Evolutionary conservation across 1,140 invertebrate genomes (phyloP).

Genomic region (Amphibalanus amphitrite): DNA sequence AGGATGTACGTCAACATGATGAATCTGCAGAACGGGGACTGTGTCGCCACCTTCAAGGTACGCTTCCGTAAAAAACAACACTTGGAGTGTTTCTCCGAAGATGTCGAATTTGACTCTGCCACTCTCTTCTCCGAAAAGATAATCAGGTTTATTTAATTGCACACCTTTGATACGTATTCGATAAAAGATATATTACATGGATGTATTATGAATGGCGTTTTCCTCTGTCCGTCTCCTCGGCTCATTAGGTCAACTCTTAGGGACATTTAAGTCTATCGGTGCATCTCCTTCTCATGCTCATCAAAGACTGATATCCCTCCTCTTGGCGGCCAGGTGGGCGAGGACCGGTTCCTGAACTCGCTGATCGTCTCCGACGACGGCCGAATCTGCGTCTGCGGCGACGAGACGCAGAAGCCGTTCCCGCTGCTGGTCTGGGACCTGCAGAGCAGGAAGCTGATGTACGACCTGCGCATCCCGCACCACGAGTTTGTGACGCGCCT

Average conservation of each 20-base stretch:
- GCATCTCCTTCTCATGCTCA: too few relatives aligned
- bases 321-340: conserved; percentile 37
- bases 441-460: conserved; percentile 58
- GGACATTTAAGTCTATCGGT: too few relatives aligned
- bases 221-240: too few relatives aligned
- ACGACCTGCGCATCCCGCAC: conserved; percentile 68
- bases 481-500: conserved; percentile 71
- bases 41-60: conserved; percentile 64
- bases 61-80: conserved; percentile 12
- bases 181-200: too few relatives aligned
- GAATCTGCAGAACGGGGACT: conserved; percentile 61
- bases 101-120: too few relatives aligned
- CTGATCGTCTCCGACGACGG: conserved; percentile 70
- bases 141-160: not conserved
- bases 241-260: too few relatives aligned
- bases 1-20: conserved; percentile 80
- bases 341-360: conserved; percentile 73
- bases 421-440: conserved; percentile 75
- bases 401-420: conserved; percentile 79
- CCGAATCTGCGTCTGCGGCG: conserved; percentile 68
- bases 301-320: too few relatives aligned
- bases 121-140: too few relatives aligned
- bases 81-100: too few relatives aligned
- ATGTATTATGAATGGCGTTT: too few relatives aligned
- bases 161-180: too few relatives aligned